These are phyloP conservation scores for Drosophila koepferae DNA, from an alignment of 2,888 invertebrate species.

Conservation along the genomic window DNA sequence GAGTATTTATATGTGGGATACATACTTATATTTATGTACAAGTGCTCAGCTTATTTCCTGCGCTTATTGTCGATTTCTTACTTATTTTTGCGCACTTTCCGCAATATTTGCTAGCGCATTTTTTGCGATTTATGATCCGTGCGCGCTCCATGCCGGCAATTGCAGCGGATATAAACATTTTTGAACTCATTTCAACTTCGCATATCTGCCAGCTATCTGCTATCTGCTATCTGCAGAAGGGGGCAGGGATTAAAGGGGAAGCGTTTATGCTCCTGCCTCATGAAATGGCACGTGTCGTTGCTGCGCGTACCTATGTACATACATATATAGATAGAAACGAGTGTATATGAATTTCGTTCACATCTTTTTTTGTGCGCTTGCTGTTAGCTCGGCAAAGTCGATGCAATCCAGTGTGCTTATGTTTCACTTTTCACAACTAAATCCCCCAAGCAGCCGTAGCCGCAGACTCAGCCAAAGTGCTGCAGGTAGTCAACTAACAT, in stretches of 20 bases:
- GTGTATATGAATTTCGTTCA: constrained; percentile 23
- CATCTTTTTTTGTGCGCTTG: constrained; percentile 33
- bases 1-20: constrained; percentile 15
- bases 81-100: constrained; percentile 73
- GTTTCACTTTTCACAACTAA: constrained; percentile 81
- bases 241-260: constrained; percentile 11
- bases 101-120: constrained; percentile 73
- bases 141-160: constrained; percentile 66
- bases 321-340: constrained; percentile 21
- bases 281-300: constrained; percentile 77
- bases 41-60: constrained; percentile 69
- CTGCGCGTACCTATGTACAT: constrained; percentile 20
- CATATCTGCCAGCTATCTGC: constrained; percentile 42
- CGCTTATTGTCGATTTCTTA: constrained; percentile 77
- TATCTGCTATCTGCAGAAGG: constrained; percentile 22
- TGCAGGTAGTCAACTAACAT: constrained; percentile 34
- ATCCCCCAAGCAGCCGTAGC: constrained; percentile 63
- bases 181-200: constrained; percentile 79
- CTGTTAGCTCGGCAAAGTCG: constrained; percentile 56
- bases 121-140: constrained; percentile 76
- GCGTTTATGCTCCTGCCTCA: constrained; percentile 64
- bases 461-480: constrained; percentile 55
- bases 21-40: constrained; percentile 48
- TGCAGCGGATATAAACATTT: constrained; percentile 79
- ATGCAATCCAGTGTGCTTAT: constrained; percentile 78